Base-by-base conservation (phyloP, 2,797 vertebrate species). In the Antrozous pallidus region DNA sequence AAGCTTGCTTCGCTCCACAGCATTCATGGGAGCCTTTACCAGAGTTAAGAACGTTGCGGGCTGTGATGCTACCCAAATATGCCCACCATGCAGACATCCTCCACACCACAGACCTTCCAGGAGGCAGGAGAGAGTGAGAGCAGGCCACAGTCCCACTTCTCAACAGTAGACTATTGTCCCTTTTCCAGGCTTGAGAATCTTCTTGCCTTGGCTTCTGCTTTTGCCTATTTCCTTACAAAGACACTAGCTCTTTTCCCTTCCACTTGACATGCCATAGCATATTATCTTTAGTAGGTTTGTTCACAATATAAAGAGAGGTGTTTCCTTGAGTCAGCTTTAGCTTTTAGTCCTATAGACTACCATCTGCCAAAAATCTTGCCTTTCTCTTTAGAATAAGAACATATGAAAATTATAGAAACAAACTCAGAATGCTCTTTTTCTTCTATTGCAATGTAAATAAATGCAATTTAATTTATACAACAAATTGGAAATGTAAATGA, bases 361-460 rank as follows among this genome's bases (percentile, higher is more conserved):
- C 33, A 56, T 26, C 36, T 84, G 73, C 70, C 56, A 28, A 78
- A 78, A 42, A 42, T 77, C 81, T 84, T 86, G 33, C 45, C 90
- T 96, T 92, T 89, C 54, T 77, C 65, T 78, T 65, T 65, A 56
- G 58, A 88, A 90, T 42, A 65, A 82, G 47, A 74, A 79, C 58
- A 74, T 70, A 91, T 82, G 33, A 85, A 86, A 85, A 73, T 49
- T 49, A 31, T 8, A n/a, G 73, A 79, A 77, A 93, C 70, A 82
- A 75, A 56, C 33, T 18, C 24, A 83, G 54, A 93, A 78, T 82
- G 38, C 58, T 77, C 56, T 69, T 45, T 45, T 40, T 93, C 79
- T 96, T 70, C 79, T 69, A 90, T 18, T 82, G 69, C 26, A n/a
- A 42, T n/a, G 51, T 88, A 90, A 88, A 82, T 92, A 96, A 85